These are phyloP conservation scores for Muscicapa comitata DNA, from an alignment of 2,797 vertebrate species.

Conservation along the genomic window DNA sequence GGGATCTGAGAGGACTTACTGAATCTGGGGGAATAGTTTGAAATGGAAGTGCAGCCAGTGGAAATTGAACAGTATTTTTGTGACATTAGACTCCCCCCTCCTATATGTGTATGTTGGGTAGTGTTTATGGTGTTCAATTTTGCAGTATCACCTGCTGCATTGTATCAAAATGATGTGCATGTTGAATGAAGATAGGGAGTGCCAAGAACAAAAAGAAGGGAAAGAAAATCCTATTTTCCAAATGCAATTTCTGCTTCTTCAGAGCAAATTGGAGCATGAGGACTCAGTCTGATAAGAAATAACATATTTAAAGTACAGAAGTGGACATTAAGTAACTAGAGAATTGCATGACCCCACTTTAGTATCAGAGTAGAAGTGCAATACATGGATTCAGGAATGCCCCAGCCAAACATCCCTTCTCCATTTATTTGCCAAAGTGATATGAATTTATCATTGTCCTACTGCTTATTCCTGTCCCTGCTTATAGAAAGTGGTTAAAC, in stretches of 20 bases:
- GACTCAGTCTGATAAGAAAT: neutral
- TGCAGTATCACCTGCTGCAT: neutral
- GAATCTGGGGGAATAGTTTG: neutral
- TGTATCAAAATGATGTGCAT: neutral
- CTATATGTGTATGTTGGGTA: neutral
- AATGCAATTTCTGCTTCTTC: constrained; percentile 19
- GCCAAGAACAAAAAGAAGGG: neutral
- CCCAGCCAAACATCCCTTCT: neutral
- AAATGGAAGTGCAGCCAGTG: neutral
- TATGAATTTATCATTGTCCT: neutral
- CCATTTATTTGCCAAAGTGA: neutral
- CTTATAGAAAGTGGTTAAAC: neutral
- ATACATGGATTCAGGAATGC: neutral
- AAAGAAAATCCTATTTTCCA: constrained; percentile 27
- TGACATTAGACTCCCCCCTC: neutral
- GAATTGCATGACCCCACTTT: neutral
- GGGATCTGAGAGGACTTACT: neutral
- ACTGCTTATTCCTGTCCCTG: neutral
- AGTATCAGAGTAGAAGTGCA: neutral
- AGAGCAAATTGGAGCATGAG: neutral
- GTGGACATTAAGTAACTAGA: neutral
- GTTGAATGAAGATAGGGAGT: neutral
- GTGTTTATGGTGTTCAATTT: neutral
- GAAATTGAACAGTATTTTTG: neutral
- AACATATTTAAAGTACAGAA: neutral